Percentiles rank a stretch among this genome's conserved stretches.
Evolutionary conservation across 2,888 invertebrate genomes (phyloP).

Genomic region (Temnothorax ravouxi): DNA sequence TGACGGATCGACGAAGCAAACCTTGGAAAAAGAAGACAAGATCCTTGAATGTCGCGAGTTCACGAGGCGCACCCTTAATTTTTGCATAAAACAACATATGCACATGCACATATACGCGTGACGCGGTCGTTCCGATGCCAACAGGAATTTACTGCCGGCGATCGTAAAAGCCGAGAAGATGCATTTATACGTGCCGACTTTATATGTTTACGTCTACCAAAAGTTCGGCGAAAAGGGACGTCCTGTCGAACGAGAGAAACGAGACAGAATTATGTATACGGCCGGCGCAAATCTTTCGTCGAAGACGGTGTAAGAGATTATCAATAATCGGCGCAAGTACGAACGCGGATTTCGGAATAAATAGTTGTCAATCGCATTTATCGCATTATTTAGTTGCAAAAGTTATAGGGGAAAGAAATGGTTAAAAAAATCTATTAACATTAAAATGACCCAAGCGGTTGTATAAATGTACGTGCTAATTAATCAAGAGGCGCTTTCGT

Average conservation of each 20-base stretch:
- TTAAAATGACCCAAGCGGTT: not conserved
- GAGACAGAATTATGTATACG: conserved; percentile 66
- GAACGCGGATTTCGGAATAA: conserved; percentile 43
- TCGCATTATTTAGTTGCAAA: not conserved
- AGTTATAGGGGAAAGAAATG: not conserved
- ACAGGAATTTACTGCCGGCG: conserved; percentile 72
- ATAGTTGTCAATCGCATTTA: not conserved
- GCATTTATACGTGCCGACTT: conserved; percentile 74
- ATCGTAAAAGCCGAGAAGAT: conserved; percentile 75
- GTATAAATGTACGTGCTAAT: not conserved
- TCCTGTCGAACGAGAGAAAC: conserved; percentile 72
- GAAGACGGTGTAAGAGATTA: conserved; percentile 5
- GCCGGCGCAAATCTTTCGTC: conserved; percentile 25
- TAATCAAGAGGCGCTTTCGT: not conserved
- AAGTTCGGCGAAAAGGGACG: conserved; percentile 68
- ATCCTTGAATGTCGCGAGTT: conserved; percentile 24
- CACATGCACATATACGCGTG: conserved; percentile 56
- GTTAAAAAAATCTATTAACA: not conserved
- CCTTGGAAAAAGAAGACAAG: conserved; percentile 7
- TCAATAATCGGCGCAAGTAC: conserved; percentile 23
- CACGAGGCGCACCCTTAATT: conserved; percentile 57
- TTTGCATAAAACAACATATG: conserved; percentile 63
- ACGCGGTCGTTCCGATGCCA: conserved; percentile 69
- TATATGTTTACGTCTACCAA: conserved; percentile 74
- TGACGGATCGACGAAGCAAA: not conserved